Percentiles rank a stretch among this genome's conserved stretches.
These are phyloP conservation scores for Bimastos eiseni DNA, from an alignment of 2,888 invertebrate genomes.

Conservation along the genomic window DNA sequence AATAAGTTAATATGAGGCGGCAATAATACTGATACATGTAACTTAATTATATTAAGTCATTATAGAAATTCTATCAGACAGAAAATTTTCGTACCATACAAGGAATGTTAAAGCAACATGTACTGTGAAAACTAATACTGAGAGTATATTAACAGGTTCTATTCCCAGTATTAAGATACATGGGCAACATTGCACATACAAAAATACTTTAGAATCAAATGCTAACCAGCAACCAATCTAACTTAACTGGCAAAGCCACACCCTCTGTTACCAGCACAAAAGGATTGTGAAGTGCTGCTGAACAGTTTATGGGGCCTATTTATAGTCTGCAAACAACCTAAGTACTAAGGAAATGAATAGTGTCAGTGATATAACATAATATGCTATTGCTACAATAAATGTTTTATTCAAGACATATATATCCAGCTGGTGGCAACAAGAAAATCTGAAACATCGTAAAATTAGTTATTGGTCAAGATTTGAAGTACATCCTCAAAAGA, in stretches of 20 bases:
- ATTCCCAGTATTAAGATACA: too few species aligned
- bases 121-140: not conserved
- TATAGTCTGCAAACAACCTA: not conserved
- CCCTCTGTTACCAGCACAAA: not conserved
- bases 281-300: not conserved
- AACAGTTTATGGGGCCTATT: not conserved
- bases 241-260: not conserved
- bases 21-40: too few species aligned
- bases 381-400: not conserved
- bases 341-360: not conserved
- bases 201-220: too few species aligned
- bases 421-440: not conserved
- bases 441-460: not conserved
- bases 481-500: not conserved
- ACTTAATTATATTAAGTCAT: conserved; percentile 17
- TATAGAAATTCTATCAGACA: not conserved
- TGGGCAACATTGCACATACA: too few species aligned
- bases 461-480: not conserved
- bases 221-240: too few species aligned
- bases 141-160: too few species aligned
- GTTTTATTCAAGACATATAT: not conserved
- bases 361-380: not conserved
- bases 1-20: too few species aligned
- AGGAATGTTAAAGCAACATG: not conserved
- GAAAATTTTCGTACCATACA: not conserved